Evolutionary conservation across 2,113 vertebrate species (phyloP), one percentile per base, ranked within the genome.

Genomic region (Naja naja): DNA sequence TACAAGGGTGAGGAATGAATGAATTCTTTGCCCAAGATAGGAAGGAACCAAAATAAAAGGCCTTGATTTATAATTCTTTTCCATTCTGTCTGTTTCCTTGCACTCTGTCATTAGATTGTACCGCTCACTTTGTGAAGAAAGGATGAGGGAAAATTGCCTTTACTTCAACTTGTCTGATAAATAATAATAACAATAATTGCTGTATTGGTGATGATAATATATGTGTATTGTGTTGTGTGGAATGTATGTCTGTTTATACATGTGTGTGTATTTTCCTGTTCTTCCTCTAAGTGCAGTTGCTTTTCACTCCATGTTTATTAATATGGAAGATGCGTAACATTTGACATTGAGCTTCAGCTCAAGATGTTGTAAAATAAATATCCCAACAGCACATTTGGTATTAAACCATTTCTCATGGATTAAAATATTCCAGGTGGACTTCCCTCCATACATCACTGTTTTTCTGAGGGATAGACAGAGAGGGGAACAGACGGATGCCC

Each of bases 381-480:
- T 95, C 95, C 96, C 93, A 52, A 95, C 11, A 91, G 96, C 93
- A 95, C 55, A 47, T 34, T 0, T 34, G 81, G 94, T 96, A 97
- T 97, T 97, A 98, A 97, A 97, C 90, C 95, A 96, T 97, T 97
- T 97, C 97, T 97, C 96, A 97, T 0, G 0, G 92, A 96, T 97
- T 97, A 96, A 96, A 90, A 95, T 95, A 96, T 96, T 64, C 91
- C 90, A 93, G 93, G 89, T 93, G 88, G 89, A 94, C 27, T 30
- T 11, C 95, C 92, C 91, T 93, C 43, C 4, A 69, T 25, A 64
- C 95, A 56, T 94, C 89, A 87, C 0, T 0, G 96, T 87, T 43
- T 69, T 74, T 94, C 22, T 54, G 9, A 47, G 85, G 64, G 64
- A 34, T 14, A 34, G 64, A 5, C 11, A 23, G 22, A 23, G 22